phyloP scores from a whole-genome alignment of 2,888 invertebrate species.

The Platerodrilus igneus region DNA sequence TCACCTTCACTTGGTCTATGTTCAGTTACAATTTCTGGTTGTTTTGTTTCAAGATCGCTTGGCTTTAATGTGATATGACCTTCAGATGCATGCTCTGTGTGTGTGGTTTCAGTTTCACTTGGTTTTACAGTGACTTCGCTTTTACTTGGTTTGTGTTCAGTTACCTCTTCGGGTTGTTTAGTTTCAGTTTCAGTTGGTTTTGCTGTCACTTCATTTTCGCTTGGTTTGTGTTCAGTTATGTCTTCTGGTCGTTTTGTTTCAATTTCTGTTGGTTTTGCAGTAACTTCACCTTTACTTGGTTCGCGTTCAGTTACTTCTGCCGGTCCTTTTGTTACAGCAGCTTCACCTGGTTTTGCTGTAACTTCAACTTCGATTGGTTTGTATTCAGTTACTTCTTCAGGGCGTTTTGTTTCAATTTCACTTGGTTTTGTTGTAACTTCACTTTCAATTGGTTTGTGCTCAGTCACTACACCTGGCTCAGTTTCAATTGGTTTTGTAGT shows the following conservation, averaged over 20 bases:
- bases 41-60: slow-evolving; percentile 1
- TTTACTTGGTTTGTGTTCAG: too few species aligned
- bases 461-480: slow-evolving; percentile 9
- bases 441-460: slow-evolving; percentile 11
- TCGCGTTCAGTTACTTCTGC: slow-evolving; percentile 12
- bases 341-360: slow-evolving; percentile 9
- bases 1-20: background rate
- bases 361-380: slow-evolving; percentile 9
- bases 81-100: too few species aligned
- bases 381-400: slow-evolving; percentile 10
- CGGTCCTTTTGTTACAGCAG: slow-evolving; percentile 4
- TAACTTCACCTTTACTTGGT: slow-evolving; percentile 12
- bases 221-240: slow-evolving; percentile 2
- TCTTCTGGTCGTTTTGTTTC: slow-evolving; percentile 1
- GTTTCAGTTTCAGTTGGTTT: slow-evolving; percentile 12
- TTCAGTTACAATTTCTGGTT: background rate
- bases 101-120: too few species aligned
- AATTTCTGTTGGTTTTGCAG: slow-evolving; percentile 1
- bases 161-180: too few species aligned
- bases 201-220: slow-evolving; percentile 2
- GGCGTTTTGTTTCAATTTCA: slow-evolving; percentile 3
- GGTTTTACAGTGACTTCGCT: too few species aligned
- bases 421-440: slow-evolving; percentile 9
- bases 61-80: background rate
- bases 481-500: slow-evolving; percentile 9